Conservation (phyloP, 2,797 vertebrate species). For the Protosalanx chinensis region DNA sequence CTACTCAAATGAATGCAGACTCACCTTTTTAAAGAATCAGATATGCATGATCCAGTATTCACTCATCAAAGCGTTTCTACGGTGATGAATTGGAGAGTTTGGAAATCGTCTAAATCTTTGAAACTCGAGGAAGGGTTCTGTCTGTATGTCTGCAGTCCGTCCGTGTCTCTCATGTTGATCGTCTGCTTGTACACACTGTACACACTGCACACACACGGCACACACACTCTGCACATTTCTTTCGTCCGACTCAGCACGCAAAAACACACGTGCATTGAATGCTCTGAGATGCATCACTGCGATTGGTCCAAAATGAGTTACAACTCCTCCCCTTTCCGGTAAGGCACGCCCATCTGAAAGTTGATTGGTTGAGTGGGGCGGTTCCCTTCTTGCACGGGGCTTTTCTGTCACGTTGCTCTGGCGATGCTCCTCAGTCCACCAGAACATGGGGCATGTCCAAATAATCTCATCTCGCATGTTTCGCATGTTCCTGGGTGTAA, state of each 20-base stretch:
- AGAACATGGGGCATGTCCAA: neutral
- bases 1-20: neutral
- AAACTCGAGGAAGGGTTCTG: neutral
- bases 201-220: neutral
- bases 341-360: constrained; percentile 13
- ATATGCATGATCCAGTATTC: neutral
- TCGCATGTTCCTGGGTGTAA: neutral
- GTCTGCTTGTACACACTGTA: neutral
- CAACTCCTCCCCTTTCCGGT: neutral
- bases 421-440: neutral
- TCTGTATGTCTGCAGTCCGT: no score
- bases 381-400: neutral
- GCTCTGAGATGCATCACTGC: neutral
- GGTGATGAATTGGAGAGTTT: neutral
- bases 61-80: neutral
- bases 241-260: neutral
- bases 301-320: constrained; percentile 9
- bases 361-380: constrained; percentile 10
- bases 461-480: neutral
- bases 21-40: constrained; percentile 3
- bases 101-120: neutral
- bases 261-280: constrained; percentile 10
- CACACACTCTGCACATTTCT: neutral
- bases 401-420: constrained; percentile 37
- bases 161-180: neutral